A percentile compares a stretch with the other conserved stretches of the same genome.
Evolutionary conservation across 1,140 invertebrate species (phyloP).

Genomic region (Drosophila bocqueti): DNA sequence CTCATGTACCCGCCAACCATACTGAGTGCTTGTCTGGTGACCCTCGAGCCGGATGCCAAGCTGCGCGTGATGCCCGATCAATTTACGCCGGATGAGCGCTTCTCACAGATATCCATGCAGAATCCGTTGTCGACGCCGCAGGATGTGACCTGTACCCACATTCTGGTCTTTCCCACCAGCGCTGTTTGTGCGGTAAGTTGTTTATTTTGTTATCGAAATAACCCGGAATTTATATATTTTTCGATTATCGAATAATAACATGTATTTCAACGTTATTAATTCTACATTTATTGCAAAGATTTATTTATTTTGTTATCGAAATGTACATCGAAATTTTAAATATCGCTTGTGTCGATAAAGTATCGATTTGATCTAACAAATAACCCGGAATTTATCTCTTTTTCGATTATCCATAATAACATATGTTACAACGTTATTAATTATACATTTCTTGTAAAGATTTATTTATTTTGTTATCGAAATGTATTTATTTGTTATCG

Average conservation of each 20-base stretch:
- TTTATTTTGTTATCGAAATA: too few species aligned
- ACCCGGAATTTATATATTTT: too few species aligned
- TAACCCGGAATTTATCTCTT: too few species aligned
- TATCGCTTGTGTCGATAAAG: too few species aligned
- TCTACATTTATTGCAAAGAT: too few species aligned
- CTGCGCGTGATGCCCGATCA: conserved; percentile 97
- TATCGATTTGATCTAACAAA: too few species aligned
- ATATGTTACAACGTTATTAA: neutral
- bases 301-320: too few species aligned
- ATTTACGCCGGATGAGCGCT: conserved; percentile 96
- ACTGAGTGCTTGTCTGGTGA: conserved; percentile 98
- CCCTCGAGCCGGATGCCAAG: conserved; percentile 97
- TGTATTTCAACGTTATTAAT: neutral
- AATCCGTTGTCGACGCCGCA: conserved; percentile 95
- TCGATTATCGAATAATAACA: too few species aligned
- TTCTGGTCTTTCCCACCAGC: conserved; percentile 99
- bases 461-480: neutral
- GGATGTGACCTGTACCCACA: conserved; percentile 98
- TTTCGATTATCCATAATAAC: too few species aligned
- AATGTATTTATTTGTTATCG: too few species aligned
- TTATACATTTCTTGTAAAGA: neutral
- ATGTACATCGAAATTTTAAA: too few species aligned
- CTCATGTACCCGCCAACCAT: conserved; percentile 95
- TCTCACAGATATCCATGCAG: conserved; percentile 93
- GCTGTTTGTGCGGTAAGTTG: conserved; percentile 94